Conservation (phyloP, 2,113 vertebrate genomes). For the Erythrocebus patas region DNA sequence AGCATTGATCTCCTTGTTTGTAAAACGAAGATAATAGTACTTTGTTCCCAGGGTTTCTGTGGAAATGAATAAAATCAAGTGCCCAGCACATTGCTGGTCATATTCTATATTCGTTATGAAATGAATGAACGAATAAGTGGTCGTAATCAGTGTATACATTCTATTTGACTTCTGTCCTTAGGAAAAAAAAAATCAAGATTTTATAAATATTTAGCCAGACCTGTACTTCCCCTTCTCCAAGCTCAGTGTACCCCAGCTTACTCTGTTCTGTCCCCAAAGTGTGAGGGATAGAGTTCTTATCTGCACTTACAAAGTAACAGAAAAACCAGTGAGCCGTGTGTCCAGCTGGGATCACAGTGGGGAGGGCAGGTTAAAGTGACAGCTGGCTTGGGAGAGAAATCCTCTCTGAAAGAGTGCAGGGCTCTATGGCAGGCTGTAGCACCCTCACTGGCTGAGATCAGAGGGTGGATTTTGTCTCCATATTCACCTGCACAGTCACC, state of each 20-base stretch:
- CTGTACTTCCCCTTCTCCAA: not conserved
- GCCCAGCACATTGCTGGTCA: not conserved
- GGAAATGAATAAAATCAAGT: not conserved
- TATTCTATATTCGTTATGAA: not conserved
- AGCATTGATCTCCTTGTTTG: conserved; percentile 18
- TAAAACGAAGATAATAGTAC: not conserved
- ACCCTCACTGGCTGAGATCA: not conserved
- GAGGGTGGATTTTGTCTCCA: not conserved
- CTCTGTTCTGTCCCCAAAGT: not conserved
- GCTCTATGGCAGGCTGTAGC: not conserved
- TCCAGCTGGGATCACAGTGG: not conserved
- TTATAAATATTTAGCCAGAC: not conserved
- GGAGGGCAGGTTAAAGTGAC: not conserved
- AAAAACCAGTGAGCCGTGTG: not conserved
- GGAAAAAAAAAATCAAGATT: not conserved
- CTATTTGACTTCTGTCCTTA: not conserved
- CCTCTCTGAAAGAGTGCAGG: not conserved
- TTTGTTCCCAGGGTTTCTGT: not conserved
- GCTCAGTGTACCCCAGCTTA: not conserved
- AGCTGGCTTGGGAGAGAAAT: not conserved
- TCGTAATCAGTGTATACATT: not conserved
- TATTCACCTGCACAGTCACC: not conserved
- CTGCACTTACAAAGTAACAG: not conserved
- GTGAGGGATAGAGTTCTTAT: not conserved
- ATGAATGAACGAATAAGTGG: not conserved